phyloP scores from a whole-genome alignment of 2,113 vertebrate genomes.

The Rhinoderma darwinii region DNA sequence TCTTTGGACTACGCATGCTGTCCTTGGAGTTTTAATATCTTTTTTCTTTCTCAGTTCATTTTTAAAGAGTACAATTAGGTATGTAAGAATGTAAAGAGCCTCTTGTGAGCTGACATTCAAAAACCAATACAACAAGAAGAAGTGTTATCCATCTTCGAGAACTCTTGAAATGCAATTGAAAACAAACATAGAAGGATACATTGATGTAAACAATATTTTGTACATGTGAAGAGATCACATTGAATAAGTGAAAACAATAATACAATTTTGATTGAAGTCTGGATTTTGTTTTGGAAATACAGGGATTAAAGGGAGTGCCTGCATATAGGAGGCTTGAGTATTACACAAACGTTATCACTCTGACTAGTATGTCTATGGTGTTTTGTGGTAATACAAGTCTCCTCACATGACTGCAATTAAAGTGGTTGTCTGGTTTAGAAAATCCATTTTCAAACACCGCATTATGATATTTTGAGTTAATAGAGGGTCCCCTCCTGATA shows the following conservation, averaged over 20 bases:
- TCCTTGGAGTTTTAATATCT: not conserved
- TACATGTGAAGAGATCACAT: not conserved
- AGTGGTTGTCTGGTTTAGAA: not conserved
- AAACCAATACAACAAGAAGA: constrained; percentile 19
- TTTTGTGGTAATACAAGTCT: not conserved
- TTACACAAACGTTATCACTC: not conserved
- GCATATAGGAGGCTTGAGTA: not conserved
- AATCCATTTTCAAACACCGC: not conserved
- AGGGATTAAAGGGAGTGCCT: not conserved
- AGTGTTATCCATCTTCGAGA: not conserved
- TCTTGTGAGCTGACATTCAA: constrained; percentile 29
- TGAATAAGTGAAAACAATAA: constrained; percentile 28
- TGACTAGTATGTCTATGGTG: not conserved
- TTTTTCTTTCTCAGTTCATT: not conserved
- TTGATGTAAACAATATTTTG: not conserved
- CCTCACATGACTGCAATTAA: not conserved
- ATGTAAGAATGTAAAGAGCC: constrained; percentile 25
- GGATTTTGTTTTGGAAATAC: not conserved
- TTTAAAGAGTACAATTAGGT: not conserved
- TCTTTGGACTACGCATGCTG: not conserved
- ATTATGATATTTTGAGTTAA: not conserved
- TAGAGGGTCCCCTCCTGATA: too few relatives aligned
- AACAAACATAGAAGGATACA: not conserved
- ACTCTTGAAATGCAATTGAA: constrained; percentile 35
- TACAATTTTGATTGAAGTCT: not conserved